These are phyloP conservation scores for Gnathonemus echidnorhynchus DNA, from an alignment of 2,113 vertebrate species.

Conservation along the genomic window DNA sequence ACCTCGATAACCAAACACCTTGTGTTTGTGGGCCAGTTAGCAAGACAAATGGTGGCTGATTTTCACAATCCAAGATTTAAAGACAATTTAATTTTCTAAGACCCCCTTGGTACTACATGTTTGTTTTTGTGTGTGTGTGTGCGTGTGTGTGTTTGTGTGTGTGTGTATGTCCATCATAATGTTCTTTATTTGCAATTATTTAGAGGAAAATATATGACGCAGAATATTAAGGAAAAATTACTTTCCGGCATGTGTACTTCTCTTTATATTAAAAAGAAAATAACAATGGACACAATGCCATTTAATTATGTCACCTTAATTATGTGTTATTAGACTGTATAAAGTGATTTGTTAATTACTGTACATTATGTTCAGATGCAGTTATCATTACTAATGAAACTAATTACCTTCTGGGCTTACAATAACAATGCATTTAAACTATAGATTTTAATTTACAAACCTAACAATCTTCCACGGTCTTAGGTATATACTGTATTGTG, in stretches of 20 bases:
- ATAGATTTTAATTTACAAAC: background rate
- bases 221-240: background rate
- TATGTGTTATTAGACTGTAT: background rate
- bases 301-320: background rate
- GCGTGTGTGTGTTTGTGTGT: background rate
- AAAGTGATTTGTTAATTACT: background rate
- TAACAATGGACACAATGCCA: background rate
- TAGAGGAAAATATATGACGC: background rate
- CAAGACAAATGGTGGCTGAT: background rate
- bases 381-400: background rate
- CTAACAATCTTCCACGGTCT: background rate
- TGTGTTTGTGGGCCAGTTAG: background rate
- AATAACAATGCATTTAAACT: background rate
- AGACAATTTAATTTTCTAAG: background rate
- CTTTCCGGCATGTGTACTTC: background rate
- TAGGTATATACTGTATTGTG: background rate
- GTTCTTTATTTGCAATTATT: background rate
- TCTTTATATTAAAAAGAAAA: background rate
- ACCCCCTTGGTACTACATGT: background rate
- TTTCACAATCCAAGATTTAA: background rate
- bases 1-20: background rate
- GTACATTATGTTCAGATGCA: background rate
- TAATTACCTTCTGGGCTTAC: background rate
- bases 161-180: background rate
- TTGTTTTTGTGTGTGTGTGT: background rate